phyloP scores from a whole-genome alignment of 2,113 vertebrate species.

The Fregata magnificens region DNA sequence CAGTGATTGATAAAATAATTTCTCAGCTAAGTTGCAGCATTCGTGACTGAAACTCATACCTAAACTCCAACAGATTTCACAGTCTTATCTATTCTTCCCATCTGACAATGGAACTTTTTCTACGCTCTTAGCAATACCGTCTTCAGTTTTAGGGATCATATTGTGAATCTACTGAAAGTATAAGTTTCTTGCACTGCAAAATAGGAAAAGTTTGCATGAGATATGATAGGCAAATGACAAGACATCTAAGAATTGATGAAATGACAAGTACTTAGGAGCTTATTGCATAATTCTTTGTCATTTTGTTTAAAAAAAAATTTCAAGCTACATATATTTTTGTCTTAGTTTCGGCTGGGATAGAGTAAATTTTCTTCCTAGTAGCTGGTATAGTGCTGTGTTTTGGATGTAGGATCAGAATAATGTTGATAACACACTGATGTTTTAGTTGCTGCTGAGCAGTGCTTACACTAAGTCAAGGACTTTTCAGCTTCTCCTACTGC shows the following conservation, averaged over 20 bases:
- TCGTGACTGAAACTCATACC: not conserved
- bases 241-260: not conserved
- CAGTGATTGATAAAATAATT: not conserved
- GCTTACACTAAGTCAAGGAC: not conserved
- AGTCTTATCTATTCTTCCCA: not conserved
- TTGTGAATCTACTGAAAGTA: not conserved
- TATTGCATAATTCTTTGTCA: not conserved
- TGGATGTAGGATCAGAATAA: not conserved
- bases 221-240: not conserved
- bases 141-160: not conserved
- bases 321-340: not conserved
- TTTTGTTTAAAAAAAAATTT: not conserved
- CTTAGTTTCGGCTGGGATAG: not conserved
- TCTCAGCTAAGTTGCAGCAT: not conserved
- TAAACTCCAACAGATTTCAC: not conserved
- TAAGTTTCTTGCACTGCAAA: not conserved
- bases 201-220: not conserved
- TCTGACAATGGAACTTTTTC: not conserved
- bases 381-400: not conserved
- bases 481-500: not conserved
- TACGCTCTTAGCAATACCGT: not conserved
- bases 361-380: not conserved
- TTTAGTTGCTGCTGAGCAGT: not conserved
- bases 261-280: not conserved
- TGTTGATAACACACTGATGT: not conserved